Percentiles rank a stretch among this genome's conserved stretches.
Conservation (phyloP, 2,113 vertebrate species). For the Acanthochromis polyacanthus region DNA sequence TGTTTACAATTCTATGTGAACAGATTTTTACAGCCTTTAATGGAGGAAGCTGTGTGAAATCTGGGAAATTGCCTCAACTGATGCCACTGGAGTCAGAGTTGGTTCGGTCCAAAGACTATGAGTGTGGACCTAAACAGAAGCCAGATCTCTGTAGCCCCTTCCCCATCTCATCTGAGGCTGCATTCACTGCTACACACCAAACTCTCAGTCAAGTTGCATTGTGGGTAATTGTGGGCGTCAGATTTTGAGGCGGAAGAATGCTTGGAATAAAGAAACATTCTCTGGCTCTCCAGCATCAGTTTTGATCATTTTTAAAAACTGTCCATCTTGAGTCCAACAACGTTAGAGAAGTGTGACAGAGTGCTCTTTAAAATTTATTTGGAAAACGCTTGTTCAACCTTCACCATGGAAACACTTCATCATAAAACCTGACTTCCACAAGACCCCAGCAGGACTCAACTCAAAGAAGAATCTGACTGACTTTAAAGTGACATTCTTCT, state of each 20-base stretch:
- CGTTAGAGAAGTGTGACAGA: neutral
- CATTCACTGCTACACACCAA: too few relatives aligned
- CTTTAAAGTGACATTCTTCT: constrained; percentile 15
- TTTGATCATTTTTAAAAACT: neutral
- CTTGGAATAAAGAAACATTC: neutral
- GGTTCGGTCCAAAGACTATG: too few relatives aligned
- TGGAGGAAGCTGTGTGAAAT: too few relatives aligned
- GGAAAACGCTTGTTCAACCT: neutral
- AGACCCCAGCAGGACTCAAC: neutral
- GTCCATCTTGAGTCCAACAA: neutral
- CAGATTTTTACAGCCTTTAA: too few relatives aligned
- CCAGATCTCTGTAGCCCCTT: too few relatives aligned
- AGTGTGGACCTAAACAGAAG: too few relatives aligned
- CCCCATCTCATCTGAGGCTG: too few relatives aligned
- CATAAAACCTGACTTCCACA: neutral
- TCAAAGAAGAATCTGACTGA: constrained; percentile 4
- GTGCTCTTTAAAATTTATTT: neutral
- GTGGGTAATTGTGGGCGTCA: neutral
- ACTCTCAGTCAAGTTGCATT: neutral
- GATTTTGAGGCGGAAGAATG: neutral
- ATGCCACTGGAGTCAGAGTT: too few relatives aligned
- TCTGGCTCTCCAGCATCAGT: neutral
- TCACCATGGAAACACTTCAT: constrained; percentile 1
- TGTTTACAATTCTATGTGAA: neutral
- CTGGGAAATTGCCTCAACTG: too few relatives aligned